Base-by-base conservation (phyloP, 53 echinoderm and acorn worm species). In the Holothuria leucospilota region DNA sequence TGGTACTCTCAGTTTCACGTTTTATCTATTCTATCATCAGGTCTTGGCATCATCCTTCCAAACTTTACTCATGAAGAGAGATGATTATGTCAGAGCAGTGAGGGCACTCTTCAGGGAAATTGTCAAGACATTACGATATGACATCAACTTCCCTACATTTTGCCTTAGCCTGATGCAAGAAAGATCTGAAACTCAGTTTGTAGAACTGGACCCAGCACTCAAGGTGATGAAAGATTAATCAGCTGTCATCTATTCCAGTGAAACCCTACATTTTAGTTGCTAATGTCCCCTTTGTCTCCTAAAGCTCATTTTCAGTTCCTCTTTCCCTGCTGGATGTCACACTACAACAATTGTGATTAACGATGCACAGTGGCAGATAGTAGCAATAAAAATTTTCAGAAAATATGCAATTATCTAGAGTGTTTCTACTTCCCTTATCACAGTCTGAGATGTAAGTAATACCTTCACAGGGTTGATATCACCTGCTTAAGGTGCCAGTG, bases 21-120 rank as follows among this genome's bases (percentile, higher is more conserved):
- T 56, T 56, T 56, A 56, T 56, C 16, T 56, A 52, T 52, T 52
- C 9, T 11, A 13, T 13, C 15, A 9, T 41, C 69, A 99, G 99
- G 86, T 77, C 41, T 87, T 99, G 14, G 99, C 99, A 21, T 68
- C 89, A 51, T 96, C 95, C n/a, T 99, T 99, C 72, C 99, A 95
- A 85, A 92, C 96, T 26, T 87, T 99, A 18, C 86, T 99, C 63
- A 90, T 95, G 89, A 94, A 99, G 52, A 72, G 87, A 16, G 99
- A 99, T 20, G 99, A 99, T 85, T 99, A 95, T 52, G 84, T 95
- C 21, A 88, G 95, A 62, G 99, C 99, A 14, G 86, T 99, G 90
- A 94, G 99, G 89, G 95, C 99, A 30, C 92, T 99, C 16, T 95
- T 93, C 63, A 88, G 99, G 59, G 99, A 99, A 90, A 92, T 99